phyloP scores from a whole-genome alignment of 2,888 invertebrate genomes.

The Drosophila imparisetae region DNA sequence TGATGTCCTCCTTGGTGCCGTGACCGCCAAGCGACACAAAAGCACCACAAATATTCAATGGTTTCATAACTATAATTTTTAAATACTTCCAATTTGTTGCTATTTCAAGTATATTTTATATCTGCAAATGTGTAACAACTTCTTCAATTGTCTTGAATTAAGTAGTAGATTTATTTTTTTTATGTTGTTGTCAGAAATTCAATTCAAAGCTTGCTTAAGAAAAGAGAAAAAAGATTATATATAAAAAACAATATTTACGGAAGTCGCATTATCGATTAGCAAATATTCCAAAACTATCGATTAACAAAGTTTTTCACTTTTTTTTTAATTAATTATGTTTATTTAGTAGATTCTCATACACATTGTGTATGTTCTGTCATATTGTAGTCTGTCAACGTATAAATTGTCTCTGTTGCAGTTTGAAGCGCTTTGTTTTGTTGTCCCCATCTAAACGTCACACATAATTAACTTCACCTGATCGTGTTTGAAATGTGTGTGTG shows the following conservation, averaged over 20 bases:
- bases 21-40: constrained; percentile 21
- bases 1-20: constrained; percentile 47
- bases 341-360: neutral
- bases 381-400: neutral
- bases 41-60: constrained; percentile 32
- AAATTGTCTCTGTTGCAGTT: constrained; percentile 35
- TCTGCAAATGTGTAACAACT: neutral
- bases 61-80: constrained; percentile 37
- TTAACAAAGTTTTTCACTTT: neutral
- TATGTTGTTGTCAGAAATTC: neutral
- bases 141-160: neutral
- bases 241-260: neutral
- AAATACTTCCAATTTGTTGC: constrained; percentile 19
- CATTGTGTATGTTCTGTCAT: neutral
- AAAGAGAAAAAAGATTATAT: neutral
- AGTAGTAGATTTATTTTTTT: neutral
- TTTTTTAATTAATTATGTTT: neutral
- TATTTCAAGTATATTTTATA: neutral
- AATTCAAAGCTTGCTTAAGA: constrained; percentile 9
- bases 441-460: constrained; percentile 58
- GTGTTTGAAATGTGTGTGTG: neutral
- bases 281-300: neutral
- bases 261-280: neutral
- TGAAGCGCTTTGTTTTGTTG: constrained; percentile 27
- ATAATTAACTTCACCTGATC: constrained; percentile 62